Conservation (phyloP, 2,113 vertebrate species). For the Grus americana region DNA sequence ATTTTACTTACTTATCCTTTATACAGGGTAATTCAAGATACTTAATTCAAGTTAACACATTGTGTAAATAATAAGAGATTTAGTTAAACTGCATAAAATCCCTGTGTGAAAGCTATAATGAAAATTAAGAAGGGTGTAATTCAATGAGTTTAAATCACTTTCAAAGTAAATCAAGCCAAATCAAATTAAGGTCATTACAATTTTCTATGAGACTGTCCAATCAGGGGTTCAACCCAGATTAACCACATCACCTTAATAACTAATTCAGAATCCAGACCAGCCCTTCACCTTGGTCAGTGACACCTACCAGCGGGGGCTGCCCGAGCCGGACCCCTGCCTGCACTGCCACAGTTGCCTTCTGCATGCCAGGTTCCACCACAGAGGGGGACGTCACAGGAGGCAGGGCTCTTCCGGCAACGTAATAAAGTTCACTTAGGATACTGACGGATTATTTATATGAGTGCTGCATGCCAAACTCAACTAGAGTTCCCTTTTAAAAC, state of each 20-base stretch:
- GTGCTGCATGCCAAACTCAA: background rate
- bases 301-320: background rate
- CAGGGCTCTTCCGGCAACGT: background rate
- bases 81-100: constrained; percentile 9
- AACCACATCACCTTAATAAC: background rate
- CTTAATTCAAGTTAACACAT: background rate
- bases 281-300: fast-evolving
- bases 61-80: background rate
- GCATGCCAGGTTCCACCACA: background rate
- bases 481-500: background rate
- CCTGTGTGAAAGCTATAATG: constrained; percentile 8
- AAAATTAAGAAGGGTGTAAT: constrained; percentile 32
- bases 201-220: background rate
- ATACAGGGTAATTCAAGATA: background rate
- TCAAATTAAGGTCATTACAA: background rate
- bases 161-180: constrained; percentile 33
- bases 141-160: constrained; percentile 5
- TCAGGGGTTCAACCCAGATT: background rate
- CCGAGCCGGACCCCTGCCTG: background rate
- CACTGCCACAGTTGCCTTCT: background rate
- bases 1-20: background rate
- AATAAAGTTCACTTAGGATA: background rate
- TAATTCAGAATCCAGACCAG: background rate
- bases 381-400: background rate
- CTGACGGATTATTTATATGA: background rate